Evolutionary conservation across 2,797 vertebrate genomes (phyloP).

Genomic region (Sylvia borin): DNA sequence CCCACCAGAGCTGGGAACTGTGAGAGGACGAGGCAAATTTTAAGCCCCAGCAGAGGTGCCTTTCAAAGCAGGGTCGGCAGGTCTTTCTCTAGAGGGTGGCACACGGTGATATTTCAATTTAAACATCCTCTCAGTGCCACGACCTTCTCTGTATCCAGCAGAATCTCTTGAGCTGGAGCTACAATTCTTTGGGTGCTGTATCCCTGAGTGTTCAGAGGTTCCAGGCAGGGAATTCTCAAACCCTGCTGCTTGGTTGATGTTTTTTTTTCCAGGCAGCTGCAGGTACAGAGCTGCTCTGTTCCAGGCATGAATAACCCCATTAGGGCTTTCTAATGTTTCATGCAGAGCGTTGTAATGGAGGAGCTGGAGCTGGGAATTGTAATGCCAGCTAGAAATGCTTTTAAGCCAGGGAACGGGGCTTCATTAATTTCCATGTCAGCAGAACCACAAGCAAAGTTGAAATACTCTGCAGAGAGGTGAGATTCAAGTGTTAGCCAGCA

Average conservation of each 20-base stretch:
- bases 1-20: neutral
- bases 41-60: neutral
- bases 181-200: neutral
- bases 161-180: neutral
- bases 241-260: neutral
- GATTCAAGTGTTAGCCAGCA: neutral
- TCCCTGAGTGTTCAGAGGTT: neutral
- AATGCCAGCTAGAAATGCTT: slow-evolving; percentile 51
- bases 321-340: slow-evolving; percentile 55
- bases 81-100: neutral
- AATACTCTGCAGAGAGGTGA: slow-evolving; percentile 30
- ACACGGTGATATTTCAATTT: neutral
- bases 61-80: neutral
- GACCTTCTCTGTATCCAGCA: neutral
- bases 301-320: slow-evolving; percentile 40
- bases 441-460: slow-evolving; percentile 21
- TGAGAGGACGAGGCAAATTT: neutral
- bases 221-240: neutral
- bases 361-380: slow-evolving; percentile 32
- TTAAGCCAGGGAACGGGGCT: slow-evolving; percentile 36
- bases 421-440: slow-evolving; percentile 53
- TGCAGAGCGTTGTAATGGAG: slow-evolving; percentile 38
- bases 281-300: slow-evolving; percentile 33
- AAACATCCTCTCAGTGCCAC: neutral
- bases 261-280: slow-evolving; percentile 47